Conservation (phyloP, 2,888 invertebrate genomes). For the Crioceris asparagi region DNA sequence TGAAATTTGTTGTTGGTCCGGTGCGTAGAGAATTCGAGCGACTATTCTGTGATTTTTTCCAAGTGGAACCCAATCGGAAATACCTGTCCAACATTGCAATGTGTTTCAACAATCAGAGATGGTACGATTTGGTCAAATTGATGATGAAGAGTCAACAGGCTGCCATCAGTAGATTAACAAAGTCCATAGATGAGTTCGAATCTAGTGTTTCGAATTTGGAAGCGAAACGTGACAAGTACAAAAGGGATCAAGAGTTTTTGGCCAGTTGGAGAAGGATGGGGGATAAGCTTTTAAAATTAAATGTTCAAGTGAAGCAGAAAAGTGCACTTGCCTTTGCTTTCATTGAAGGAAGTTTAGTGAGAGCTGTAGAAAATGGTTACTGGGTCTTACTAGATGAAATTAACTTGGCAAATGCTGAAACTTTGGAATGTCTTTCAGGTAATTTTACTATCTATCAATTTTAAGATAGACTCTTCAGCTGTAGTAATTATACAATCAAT, state of each 20-base stretch:
- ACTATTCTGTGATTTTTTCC: constrained; percentile 67
- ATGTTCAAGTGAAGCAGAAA: constrained; percentile 61
- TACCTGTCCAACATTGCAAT: constrained; percentile 73
- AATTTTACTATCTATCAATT: too few relatives aligned
- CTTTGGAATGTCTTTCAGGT: constrained; percentile 86
- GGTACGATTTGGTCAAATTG: constrained; percentile 58
- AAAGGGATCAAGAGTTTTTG: constrained; percentile 39
- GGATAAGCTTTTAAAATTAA: constrained; percentile 58
- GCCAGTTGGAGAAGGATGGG: constrained; percentile 56
- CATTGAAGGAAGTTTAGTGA: constrained; percentile 86
- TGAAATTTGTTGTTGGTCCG: constrained; percentile 72
- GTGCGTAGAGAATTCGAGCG: constrained; percentile 73
- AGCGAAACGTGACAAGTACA: constrained; percentile 11
- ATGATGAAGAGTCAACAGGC: constrained; percentile 65
- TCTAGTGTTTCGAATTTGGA: background rate
- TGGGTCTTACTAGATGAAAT: constrained; percentile 98
- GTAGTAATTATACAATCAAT: too few relatives aligned
- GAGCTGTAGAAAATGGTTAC: constrained; percentile 81
- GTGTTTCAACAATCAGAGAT: constrained; percentile 63
- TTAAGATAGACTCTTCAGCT: too few relatives aligned
- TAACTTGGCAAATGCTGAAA: constrained; percentile 94
- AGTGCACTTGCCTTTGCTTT: constrained; percentile 78
- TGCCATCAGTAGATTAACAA: constrained; percentile 47
- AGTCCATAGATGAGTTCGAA: constrained; percentile 15
- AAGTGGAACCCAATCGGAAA: constrained; percentile 64